phyloP scores from a whole-genome alignment of 1,140 invertebrate species.

The Olivierus martensii region DNA sequence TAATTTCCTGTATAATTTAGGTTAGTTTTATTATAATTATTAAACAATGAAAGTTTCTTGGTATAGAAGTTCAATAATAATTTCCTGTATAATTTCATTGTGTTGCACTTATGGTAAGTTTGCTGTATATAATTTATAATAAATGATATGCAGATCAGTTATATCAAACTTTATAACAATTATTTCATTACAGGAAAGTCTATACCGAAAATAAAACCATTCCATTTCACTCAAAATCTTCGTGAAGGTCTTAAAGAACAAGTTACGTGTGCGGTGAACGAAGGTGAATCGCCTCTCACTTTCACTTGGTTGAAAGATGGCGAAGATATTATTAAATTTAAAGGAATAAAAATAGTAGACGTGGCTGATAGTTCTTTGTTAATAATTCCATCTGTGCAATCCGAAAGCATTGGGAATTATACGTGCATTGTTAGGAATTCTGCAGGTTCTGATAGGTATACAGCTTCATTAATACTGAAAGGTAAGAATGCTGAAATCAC shows the following conservation, averaged over 20 bases:
- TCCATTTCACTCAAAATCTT: conserved; percentile 33
- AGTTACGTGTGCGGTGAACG: neutral
- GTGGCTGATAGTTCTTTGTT: conserved; percentile 2
- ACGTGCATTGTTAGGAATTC: conserved; percentile 1
- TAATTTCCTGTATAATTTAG: too few relatives aligned
- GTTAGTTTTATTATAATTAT: too few relatives aligned
- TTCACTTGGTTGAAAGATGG: neutral
- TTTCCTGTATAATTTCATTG: too few relatives aligned
- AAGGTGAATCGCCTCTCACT: neutral
- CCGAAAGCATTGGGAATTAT: conserved; percentile 6
- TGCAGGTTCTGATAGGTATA: neutral
- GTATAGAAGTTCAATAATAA: too few relatives aligned
- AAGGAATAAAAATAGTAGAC: neutral
- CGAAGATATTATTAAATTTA: neutral
- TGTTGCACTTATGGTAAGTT: too few relatives aligned
- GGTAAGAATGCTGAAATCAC: neutral
- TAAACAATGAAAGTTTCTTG: too few relatives aligned
- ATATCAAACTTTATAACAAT: too few relatives aligned
- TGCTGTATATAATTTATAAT: too few relatives aligned
- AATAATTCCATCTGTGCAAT: neutral
- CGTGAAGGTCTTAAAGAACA: neutral
- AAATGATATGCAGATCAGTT: too few relatives aligned
- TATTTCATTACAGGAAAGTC: neutral
- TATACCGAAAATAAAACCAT: conserved; percentile 10
- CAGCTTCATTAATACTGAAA: conserved; percentile 13